Evolutionary conservation across 2,888 invertebrate species (phyloP).

Genomic region (Cheilosia urbana): DNA sequence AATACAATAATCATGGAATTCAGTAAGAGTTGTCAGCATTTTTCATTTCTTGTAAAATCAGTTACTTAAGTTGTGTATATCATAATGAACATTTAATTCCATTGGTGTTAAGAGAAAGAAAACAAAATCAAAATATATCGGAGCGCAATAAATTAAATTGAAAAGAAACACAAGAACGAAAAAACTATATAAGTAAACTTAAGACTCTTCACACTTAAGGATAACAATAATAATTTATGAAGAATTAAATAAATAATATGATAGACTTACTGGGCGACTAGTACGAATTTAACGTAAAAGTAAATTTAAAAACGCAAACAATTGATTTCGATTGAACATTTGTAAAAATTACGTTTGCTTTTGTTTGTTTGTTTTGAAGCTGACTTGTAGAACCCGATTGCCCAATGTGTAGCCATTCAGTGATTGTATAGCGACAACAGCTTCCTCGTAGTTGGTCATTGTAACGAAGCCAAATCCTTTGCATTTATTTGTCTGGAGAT

Average conservation of each 20-base stretch:
- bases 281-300: conserved; percentile 62
- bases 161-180: conserved; percentile 72
- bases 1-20: conserved; percentile 70
- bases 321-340: conserved; percentile 68
- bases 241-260: conserved; percentile 39
- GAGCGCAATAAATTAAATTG: conserved; percentile 76
- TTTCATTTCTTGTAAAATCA: conserved; percentile 19
- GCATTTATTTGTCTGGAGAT: conserved; percentile 98
- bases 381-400: conserved; percentile 98
- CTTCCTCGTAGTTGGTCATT: conserved; percentile 99
- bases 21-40: conserved; percentile 62
- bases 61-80: conserved; percentile 29
- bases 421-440: conserved; percentile 97
- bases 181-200: conserved; percentile 48
- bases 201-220: conserved; percentile 56
- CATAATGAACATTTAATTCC: conserved; percentile 61
- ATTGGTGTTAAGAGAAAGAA: conserved; percentile 44
- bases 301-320: conserved; percentile 75
- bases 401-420: conserved; percentile 98
- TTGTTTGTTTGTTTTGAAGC: conserved; percentile 97
- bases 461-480: conserved; percentile 99
- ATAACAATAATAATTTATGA: conserved; percentile 24
- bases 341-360: conserved; percentile 85
- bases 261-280: conserved; percentile 13
- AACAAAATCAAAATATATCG: conserved; percentile 74